phyloP scores from a whole-genome alignment of 2,888 invertebrate species.

The Troides aeacus region DNA sequence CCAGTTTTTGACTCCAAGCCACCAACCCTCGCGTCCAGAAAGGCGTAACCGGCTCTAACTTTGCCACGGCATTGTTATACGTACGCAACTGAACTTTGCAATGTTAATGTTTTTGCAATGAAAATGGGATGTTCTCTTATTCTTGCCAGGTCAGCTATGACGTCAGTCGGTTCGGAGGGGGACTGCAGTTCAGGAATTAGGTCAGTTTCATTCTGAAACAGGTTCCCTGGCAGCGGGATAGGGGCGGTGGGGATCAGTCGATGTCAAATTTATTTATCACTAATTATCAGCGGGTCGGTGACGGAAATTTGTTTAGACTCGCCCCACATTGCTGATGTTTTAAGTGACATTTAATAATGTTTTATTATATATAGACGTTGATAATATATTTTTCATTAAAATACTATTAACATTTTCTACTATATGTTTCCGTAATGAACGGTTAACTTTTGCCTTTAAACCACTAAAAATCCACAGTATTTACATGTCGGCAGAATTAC shows the following conservation, averaged over 20 bases:
- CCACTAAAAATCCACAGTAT: too few species aligned
- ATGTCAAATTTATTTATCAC: constrained; percentile 53
- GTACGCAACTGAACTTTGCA: constrained; percentile 30
- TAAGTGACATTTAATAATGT: too few species aligned
- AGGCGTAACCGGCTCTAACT: constrained; percentile 40
- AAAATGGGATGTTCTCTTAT: constrained; percentile 52
- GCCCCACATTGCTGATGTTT: not conserved
- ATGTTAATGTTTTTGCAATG: constrained; percentile 37
- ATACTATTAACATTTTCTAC: too few species aligned
- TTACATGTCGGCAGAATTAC: too few species aligned
- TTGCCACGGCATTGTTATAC: constrained; percentile 34
- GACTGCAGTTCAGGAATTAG: constrained; percentile 76
- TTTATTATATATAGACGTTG: too few species aligned
- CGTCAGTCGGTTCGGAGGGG: constrained; percentile 77
- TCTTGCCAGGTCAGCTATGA: constrained; percentile 65
- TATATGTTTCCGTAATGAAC: too few species aligned
- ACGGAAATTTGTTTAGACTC: constrained; percentile 1
- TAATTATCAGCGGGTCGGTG: constrained; percentile 41
- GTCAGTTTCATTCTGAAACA: constrained; percentile 85
- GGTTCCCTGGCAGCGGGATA: constrained; percentile 53
- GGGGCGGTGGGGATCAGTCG: constrained; percentile 48
- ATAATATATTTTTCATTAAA: too few species aligned
- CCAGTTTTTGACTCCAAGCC: constrained; percentile 80
- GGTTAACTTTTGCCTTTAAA: too few species aligned
- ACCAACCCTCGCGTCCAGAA: constrained; percentile 36